Evolutionary conservation across 2,113 vertebrate species (phyloP), one percentile per base, ranked within the genome.

Genomic region (Pygoscelis antarcticus): DNA sequence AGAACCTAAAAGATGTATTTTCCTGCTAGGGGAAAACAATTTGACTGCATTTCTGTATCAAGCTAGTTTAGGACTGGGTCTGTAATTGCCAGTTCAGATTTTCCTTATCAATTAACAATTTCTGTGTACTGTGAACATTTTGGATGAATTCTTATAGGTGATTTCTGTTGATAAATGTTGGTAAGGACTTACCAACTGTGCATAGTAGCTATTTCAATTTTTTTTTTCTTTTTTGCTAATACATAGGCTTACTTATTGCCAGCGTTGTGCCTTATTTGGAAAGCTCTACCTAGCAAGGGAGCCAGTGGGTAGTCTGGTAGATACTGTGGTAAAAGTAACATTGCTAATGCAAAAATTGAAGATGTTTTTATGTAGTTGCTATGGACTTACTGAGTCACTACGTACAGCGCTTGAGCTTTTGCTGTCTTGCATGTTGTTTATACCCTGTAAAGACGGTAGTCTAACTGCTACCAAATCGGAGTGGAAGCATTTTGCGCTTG

Each of bases 401-500:
- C 0, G 0, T 83, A 83, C 20, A 44, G 86, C 83, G 19, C 68
- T 64, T 81, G 46, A 90, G 76, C n/a, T 83, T 96, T 42, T 74
- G 20, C 71, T 86, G 47, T 70, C 64, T 80, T 89, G 38, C 60
- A 25, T 90, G 61, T 34, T 78, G 78, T 86, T 93, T 89, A 30
- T 94, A 66, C 14, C 13, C 60, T 21, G 16, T 91, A 57, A 92
- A 92, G 55, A 66, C 6, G 5, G 68, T 47, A 93, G 76, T 87
- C 74, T 87, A 93, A 93, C 78, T 83, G 75, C 84, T 96, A 81
- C 71, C 42, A 71, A 78, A 89, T 83, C 64, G 3, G 55, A 90
- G 65, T 40, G 64, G 76, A 97, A 95, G 30, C 85, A 84, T 96
- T 97, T 96, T 87, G 52, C 60, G 49, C 88, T 94, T 83, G 64